Base-by-base conservation (phyloP, 2,888 invertebrate species). In the Drosophila stalkeri region DNA sequence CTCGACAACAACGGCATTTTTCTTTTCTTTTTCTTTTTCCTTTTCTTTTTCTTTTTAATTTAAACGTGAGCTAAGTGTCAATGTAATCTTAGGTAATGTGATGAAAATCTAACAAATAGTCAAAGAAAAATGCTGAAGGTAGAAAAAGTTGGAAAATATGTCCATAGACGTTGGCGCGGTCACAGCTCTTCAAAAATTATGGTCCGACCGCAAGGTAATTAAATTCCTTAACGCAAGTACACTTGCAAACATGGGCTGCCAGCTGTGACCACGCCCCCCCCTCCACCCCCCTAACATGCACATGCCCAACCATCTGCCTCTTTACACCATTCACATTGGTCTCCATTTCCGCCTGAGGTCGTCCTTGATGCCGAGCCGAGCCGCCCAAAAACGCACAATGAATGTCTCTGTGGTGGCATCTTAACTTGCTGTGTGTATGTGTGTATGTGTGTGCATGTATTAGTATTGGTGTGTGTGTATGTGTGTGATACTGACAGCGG, bases 181-280 rank as follows among this genome's bases (percentile, higher is more conserved):
- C 67, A 76, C 55, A 46, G 69, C 78, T 63, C 67, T 71, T 64
- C 52, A 62, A 74, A 51, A 77, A 77, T 82, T 86, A 86, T 82
- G 82, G 70, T 75, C 75, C 68, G 57, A 77, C 82, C 82, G 66
- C 82, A 82, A 80, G 86, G 86, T 82, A 82, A 82, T 82, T 82
- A 82, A 82, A 82, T 82, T 82, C 82, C 82, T 82, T 80, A 82
- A 86, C 86, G 70, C 60, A 69, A 61, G 67, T 71, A 63, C 56
- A 51, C 49, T 51, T 51, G 49, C 49, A 23, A 31, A 55, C 35
- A 35, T 66, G 54, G 54, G 33, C 66, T 49, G 60, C 60, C 60
- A 60, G 60, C 60, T 60, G 60, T 6, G 60, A 35, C 37, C 20
- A 14, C 23, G 31, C 37, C 52, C 20, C 33, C 2, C 8, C 0